These are phyloP conservation scores for Melanotaenia pygmaea DNA, from an alignment of 2,797 vertebrate genomes.

Conservation along the genomic window DNA sequence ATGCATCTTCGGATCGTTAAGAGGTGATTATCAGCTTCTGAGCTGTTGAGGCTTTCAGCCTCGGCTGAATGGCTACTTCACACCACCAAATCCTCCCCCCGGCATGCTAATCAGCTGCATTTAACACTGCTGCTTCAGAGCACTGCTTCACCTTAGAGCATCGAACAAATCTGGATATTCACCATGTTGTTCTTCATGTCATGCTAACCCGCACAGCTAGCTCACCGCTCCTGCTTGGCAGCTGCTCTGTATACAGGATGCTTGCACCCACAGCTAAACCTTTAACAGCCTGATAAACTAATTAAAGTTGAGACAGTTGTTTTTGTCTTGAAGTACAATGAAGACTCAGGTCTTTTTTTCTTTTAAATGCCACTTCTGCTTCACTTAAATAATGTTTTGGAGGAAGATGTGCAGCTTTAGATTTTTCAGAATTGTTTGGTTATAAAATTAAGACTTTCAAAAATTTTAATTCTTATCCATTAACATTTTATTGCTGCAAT, in stretches of 20 bases:
- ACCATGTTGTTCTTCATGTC: conserved; percentile 8
- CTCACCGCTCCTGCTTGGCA: conserved; percentile 6
- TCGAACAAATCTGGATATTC: conserved; percentile 34
- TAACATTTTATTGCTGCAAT: no score
- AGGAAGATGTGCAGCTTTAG: no score
- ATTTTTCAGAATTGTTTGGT: no score
- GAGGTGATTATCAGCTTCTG: conserved; percentile 32
- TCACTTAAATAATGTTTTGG: no score
- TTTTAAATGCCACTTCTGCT: no score
- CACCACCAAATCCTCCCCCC: background rate
- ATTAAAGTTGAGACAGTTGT: no score
- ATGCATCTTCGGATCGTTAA: conserved; percentile 19
- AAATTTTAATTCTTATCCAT: no score
- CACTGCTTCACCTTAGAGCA: conserved; percentile 43
- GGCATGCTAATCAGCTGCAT: conserved; percentile 48
- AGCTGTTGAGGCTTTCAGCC: conserved; percentile 21
- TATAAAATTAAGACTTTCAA: no score
- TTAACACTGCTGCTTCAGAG: conserved; percentile 29
- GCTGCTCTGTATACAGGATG: background rate
- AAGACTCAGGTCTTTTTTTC: no score
- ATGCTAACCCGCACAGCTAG: conserved; percentile 25
- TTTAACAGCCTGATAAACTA: no score
- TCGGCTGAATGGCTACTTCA: conserved; percentile 37
- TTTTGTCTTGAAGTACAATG: no score
- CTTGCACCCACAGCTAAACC: no score